Evolutionary conservation across 2,113 vertebrate genomes (phyloP).

Genomic region (Engraulis encrasicolus): DNA sequence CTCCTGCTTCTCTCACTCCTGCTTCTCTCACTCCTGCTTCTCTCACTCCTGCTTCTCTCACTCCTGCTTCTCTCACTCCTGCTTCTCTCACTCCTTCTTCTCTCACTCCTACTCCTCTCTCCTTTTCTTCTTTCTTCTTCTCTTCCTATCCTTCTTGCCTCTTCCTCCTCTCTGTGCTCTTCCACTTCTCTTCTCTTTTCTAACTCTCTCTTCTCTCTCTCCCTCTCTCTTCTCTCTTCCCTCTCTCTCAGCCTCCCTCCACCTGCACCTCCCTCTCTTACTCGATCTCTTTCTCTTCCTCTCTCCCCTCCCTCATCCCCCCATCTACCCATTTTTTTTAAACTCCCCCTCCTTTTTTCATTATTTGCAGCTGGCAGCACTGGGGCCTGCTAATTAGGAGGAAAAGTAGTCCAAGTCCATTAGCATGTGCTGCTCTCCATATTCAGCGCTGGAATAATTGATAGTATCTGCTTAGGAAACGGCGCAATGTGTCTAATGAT

Average conservation of each 20-base stretch:
- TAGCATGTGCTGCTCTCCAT: slow-evolving; percentile 40
- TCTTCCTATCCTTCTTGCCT: background rate
- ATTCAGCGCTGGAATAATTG: slow-evolving; percentile 39
- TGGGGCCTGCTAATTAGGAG: slow-evolving; percentile 32
- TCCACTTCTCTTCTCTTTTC: too few relatives aligned
- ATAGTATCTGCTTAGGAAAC: slow-evolving; percentile 31
- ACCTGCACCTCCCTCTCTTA: too few relatives aligned
- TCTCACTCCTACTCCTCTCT: too few relatives aligned
- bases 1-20: too few relatives aligned
- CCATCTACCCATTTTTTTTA: background rate
- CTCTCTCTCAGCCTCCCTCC: slow-evolving; percentile 4
- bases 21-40: too few relatives aligned
- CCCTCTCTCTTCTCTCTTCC: background rate
- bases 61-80: too few relatives aligned
- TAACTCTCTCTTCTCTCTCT: background rate
- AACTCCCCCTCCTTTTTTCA: background rate
- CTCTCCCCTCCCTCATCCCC: slow-evolving; percentile 7
- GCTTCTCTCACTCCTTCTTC: too few relatives aligned
- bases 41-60: too few relatives aligned
- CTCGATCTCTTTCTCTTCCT: too few relatives aligned
- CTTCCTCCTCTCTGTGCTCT: background rate
- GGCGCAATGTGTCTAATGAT: slow-evolving; percentile 27
- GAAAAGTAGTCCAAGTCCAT: slow-evolving; percentile 35
- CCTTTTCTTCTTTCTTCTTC: background rate
- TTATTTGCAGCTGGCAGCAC: background rate